Evolutionary conservation across 2,797 vertebrate species (phyloP).

Genomic region (Euthynnus affinis): DNA sequence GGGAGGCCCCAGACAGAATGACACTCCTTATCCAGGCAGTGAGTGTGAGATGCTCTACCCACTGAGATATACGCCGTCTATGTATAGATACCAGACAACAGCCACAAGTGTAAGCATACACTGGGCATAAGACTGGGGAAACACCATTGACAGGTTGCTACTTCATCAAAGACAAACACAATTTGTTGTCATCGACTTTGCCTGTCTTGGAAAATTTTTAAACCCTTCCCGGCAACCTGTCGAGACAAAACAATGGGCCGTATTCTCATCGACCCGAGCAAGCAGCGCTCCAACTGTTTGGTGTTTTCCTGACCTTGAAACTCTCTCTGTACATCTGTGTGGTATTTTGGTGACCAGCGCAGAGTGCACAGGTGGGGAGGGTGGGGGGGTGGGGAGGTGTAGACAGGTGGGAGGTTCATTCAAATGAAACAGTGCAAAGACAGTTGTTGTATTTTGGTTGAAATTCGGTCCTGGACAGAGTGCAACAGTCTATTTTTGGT

Average conservation of each 20-base stretch:
- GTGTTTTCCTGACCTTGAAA: too few relatives aligned
- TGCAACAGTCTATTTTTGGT: too few relatives aligned
- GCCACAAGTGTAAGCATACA: slow-evolving; percentile 1
- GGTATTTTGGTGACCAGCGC: too few relatives aligned
- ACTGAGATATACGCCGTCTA: background rate
- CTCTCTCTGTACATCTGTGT: too few relatives aligned
- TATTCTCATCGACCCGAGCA: too few relatives aligned
- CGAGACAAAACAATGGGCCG: background rate
- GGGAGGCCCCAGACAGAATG: slow-evolving; percentile 12
- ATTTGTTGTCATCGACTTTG: background rate
- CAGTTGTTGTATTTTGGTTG: too few relatives aligned
- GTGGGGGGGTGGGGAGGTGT: too few relatives aligned
- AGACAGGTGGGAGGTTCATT: background rate
- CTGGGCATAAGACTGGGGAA: background rate
- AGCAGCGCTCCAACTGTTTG: too few relatives aligned
- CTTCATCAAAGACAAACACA: background rate
- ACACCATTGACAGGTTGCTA: background rate
- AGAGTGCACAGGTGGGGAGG: background rate
- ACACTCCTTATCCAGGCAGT: slow-evolving; percentile 2
- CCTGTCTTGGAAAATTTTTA: background rate
- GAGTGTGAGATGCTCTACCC: slow-evolving; percentile 9
- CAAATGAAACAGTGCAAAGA: too few relatives aligned
- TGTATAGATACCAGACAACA: slow-evolving; percentile 10
- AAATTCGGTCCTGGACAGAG: too few relatives aligned
- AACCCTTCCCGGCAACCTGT: too few relatives aligned